Base-by-base conservation (phyloP, 2,888 invertebrate genomes). In the Drosophila ochracea region DNA sequence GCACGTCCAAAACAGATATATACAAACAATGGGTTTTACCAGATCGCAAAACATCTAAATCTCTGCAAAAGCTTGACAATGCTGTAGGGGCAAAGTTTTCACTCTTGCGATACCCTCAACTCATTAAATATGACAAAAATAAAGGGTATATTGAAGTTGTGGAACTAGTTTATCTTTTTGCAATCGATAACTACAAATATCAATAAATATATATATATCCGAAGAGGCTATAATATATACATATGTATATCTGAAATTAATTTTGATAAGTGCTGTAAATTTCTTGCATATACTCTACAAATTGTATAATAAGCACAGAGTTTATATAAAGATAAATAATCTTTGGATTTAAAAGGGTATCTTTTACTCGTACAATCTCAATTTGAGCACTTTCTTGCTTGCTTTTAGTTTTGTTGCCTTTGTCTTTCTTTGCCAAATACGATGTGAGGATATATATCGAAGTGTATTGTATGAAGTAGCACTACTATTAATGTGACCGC, bases 1-100 rank as follows among this genome's bases (percentile, higher is more conserved):
- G 79, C 73, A 69, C 83, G 80, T 85, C 66, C 66, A 67, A 66
- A 54, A 35, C 53, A 64, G 37, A 58, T 33, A 31, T 16, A 25
- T 11, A 49, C 19, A 57, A 25, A 9, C 33, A 49, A 33, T 35
- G 35, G 25, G 25, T 28, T 28, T 55, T 7, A 39, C 57, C n/a
- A 28, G 57, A n/a, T 39, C 19, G 28, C 28, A 57, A 16, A 35
- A 35, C n/a, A 5, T 53, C 33, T 33, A 41, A 25, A 41, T 30
- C 61, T 41, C 50, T 47, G 52, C 28, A 30, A 10, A 47, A 10
- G 7, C 49, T 50, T 25, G 28, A 13, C 33, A 52, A 41, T 31
- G 39, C 37, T 39, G 25, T 19, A 31, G 13, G 52, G 13, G 21
- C 67, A 52, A 53, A 67, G 54, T 37, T 37, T 37, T 25, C 25